Conservation (phyloP, 1,140 invertebrate genomes). For the Musca vetustissima region DNA sequence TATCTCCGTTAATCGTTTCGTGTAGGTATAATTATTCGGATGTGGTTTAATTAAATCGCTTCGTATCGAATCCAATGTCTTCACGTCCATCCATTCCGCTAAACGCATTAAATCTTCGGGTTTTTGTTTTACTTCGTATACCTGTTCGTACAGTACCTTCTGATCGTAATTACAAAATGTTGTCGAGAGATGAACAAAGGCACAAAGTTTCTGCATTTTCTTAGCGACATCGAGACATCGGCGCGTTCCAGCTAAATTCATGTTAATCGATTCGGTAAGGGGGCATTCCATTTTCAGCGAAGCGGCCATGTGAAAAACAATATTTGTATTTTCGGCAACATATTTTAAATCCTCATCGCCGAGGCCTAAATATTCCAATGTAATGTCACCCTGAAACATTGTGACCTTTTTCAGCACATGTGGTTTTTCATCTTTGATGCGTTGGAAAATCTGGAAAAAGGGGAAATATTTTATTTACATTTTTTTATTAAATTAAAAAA, state of each 20-base stretch:
- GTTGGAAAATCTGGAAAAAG: conserved; percentile 68
- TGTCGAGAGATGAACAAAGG: conserved; percentile 71
- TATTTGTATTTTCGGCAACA: conserved; percentile 70
- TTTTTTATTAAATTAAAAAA: too few relatives aligned
- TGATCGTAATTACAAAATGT: conserved; percentile 75
- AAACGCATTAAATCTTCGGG: conserved; percentile 70
- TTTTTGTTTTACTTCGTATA: conserved; percentile 65
- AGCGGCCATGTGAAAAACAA: conserved; percentile 92
- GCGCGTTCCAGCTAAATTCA: conserved; percentile 72
- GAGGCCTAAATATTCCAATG: conserved; percentile 62
- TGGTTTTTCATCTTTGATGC: conserved; percentile 67
- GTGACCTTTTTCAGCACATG: conserved; percentile 73
- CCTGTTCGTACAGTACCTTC: conserved; percentile 66
- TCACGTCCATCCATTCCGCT: conserved; percentile 69
- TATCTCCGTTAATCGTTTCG: conserved; percentile 70
- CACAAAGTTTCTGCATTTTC: conserved; percentile 67
- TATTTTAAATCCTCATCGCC: conserved; percentile 57
- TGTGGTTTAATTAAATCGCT: conserved; percentile 67
- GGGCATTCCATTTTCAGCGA: conserved; percentile 75
- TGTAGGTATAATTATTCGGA: conserved; percentile 76
- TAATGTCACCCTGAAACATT: conserved; percentile 73
- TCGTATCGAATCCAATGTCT: conserved; percentile 66
- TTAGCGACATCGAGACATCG: conserved; percentile 66
- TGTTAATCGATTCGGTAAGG: conserved; percentile 69
- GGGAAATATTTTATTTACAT: background rate